Base-by-base conservation (phyloP, 2,888 invertebrate species). In the Dryococelus australis region DNA sequence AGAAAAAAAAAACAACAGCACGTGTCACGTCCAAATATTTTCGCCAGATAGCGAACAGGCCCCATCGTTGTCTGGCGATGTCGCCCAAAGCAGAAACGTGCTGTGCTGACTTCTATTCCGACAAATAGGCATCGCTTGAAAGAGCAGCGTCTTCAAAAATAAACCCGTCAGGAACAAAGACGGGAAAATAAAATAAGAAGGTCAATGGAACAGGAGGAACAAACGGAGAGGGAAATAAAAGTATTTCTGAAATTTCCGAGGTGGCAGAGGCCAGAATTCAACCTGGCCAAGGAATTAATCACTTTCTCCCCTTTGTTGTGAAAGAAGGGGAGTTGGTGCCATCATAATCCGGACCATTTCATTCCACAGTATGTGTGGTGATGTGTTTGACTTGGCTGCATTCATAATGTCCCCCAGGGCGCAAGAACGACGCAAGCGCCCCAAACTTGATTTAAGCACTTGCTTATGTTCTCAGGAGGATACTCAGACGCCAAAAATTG, bases 161-260 rank as follows among this genome's bases (percentile, higher is more conserved):
- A 65, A 65, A 65, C 2, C 65, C 24, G n/a, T 47, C 47, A 65
- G 13, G 3, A 65, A 65, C 65, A n/a, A 65, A 65, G 47, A 16
- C 13, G 16, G 6, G 24, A 24, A 65, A 65, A 65, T 12, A 65
- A 65, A 65, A 24, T 4, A 65, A 24, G n/a, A 10, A 16, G 24
- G 8, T 12, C 6, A 65, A 2, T 16, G n/a, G 8, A n/a, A 65
- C n/a, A 65, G 65, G 16, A 65, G n/a, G 65, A 65, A 65, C 65
- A 65, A 65, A n/a, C n/a, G 65, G 16, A 24, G 16, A 24, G 16
- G n/a, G 65, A 65, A 65, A 65, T 65, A 65, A 65, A 65, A 65
- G 65, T 65, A 65, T 65, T 65, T 65, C 65, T 65, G 65, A 65
- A 65, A 65, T 65, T 65, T 65, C 65, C n/a, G 65, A 65, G 65